These are phyloP conservation scores for Cyanistes caeruleus DNA, from an alignment of 2,113 vertebrate genomes.

Conservation along the genomic window DNA sequence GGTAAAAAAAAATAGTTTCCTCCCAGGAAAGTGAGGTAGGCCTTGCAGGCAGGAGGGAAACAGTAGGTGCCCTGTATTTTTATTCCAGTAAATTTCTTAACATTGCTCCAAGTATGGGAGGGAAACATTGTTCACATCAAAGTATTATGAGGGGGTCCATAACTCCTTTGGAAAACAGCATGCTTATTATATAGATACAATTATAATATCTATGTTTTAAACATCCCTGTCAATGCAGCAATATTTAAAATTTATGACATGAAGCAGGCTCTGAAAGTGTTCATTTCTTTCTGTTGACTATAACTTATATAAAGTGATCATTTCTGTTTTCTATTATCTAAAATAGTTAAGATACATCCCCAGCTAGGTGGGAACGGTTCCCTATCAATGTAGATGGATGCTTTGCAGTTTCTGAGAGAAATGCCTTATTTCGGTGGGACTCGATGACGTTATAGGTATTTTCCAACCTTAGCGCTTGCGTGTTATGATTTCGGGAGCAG, in stretches of 20 bases:
- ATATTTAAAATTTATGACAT: not conserved
- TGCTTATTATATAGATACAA: not conserved
- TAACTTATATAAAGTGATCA: not conserved
- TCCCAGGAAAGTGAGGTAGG: not conserved
- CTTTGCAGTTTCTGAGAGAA: not conserved
- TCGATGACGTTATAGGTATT: not conserved
- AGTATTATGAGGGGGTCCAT: not conserved
- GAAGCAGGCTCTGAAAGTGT: not conserved
- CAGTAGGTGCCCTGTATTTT: not conserved
- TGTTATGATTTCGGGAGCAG: accelerated
- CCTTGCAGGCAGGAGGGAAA: not conserved
- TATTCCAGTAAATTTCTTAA: not conserved
- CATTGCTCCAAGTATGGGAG: not conserved
- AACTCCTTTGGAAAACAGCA: not conserved
- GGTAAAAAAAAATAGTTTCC: not conserved
- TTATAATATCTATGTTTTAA: not conserved
- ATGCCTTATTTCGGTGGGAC: not conserved
- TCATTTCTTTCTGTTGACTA: not conserved
- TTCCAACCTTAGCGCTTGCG: not conserved
- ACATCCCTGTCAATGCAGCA: accelerated
- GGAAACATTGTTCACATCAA: not conserved
- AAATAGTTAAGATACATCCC: not conserved
- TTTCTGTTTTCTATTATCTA: not conserved
- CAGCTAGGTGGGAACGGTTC: not conserved
- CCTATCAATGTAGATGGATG: accelerated